These are phyloP conservation scores for Meriones unguiculatus DNA, from an alignment of 2,113 vertebrate species.

Conservation along the genomic window DNA sequence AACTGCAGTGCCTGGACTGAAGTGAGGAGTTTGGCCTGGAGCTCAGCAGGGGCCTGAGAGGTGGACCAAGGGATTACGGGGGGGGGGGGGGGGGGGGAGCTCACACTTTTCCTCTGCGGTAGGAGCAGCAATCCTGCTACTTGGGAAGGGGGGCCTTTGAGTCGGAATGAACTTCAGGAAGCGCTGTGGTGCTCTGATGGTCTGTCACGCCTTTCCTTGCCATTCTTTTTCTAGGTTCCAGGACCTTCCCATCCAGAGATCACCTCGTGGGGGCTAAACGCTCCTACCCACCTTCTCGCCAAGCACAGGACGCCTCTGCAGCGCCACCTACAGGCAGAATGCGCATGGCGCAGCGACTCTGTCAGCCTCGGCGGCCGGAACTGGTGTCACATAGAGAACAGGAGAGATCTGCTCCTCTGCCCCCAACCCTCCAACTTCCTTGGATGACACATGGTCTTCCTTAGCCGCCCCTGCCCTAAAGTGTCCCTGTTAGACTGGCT, in stretches of 20 bases:
- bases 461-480: too few species aligned
- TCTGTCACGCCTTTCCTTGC: not conserved
- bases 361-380: not conserved
- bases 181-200: not conserved
- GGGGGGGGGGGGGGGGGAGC: not conserved
- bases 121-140: not conserved
- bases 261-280: not conserved
- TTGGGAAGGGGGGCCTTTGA: not conserved
- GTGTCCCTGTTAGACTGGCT: not conserved
- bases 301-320: conserved; percentile 33
- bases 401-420: not conserved
- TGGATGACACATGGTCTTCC: not conserved
- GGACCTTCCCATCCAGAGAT: not conserved
- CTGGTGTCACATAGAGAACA: not conserved
- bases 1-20: conserved; percentile 32
- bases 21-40: not conserved
- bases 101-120: not conserved
- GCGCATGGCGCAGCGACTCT: not conserved
- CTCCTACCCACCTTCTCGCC: not conserved
- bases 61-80: not conserved
- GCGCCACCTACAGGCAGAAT: conserved; percentile 69
- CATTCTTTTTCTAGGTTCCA: not conserved
- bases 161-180: not conserved
- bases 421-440: not conserved
- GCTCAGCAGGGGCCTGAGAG: not conserved